Conservation (phyloP, 2,888 invertebrate genomes). For the Romanomermis culicivorax region DNA sequence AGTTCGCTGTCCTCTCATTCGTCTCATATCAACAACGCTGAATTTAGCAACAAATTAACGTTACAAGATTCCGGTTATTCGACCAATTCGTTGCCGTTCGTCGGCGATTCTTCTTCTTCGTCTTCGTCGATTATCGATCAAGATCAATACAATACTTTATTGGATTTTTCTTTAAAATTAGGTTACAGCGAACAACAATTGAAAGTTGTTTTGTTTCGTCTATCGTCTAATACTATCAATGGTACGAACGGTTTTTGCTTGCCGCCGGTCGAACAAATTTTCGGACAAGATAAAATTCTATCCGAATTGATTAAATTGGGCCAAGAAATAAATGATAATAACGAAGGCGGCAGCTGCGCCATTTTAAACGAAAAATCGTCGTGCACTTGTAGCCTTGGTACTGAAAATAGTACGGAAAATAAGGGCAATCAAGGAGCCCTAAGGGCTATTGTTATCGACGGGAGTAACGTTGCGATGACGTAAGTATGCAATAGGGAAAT, state of each 20-base stretch:
- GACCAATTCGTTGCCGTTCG: neutral
- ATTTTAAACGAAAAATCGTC: neutral
- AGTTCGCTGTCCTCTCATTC: no score
- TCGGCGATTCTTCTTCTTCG: neutral
- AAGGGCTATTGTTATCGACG: conserved; percentile 67
- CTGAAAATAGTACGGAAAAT: no score
- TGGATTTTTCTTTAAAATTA: conserved; percentile 72
- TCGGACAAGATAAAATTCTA: conserved; percentile 53
- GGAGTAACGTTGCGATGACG: conserved; percentile 84
- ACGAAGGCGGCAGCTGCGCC: neutral
- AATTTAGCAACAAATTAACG: neutral
- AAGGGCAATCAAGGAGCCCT: conserved; percentile 17
- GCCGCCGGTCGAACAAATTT: no score
- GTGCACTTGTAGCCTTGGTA: neutral
- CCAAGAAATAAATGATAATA: conserved; percentile 4
- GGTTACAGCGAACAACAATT: conserved; percentile 73
- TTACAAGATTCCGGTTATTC: neutral
- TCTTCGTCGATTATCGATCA: neutral
- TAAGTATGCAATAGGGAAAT: conserved; percentile 31
- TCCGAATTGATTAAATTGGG: conserved; percentile 64
- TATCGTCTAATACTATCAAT: no score
- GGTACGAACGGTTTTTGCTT: no score
- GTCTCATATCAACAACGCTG: no score
- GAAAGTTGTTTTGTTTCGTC: conserved; percentile 53
- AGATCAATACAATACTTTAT: conserved; percentile 31